Evolutionary conservation across 2,797 vertebrate species (phyloP).

Genomic region (Ispidina picta): DNA sequence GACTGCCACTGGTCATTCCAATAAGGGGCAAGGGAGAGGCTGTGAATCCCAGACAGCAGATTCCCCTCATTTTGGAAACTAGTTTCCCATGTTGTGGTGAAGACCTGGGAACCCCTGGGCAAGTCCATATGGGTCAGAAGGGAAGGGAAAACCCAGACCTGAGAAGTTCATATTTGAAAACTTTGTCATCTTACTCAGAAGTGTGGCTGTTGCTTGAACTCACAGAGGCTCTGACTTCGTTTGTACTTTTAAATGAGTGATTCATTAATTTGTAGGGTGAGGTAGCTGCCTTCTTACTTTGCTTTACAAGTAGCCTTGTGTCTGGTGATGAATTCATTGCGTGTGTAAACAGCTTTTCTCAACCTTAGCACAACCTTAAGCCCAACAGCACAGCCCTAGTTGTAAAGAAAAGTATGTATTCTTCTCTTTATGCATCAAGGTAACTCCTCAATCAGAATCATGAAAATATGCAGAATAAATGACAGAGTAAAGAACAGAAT

Average conservation of each 20-base stretch:
- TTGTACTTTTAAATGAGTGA: constrained; percentile 25
- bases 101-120: background rate
- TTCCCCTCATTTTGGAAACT: background rate
- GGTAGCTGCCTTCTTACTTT: constrained; percentile 10
- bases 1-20: background rate
- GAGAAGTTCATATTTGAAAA: background rate
- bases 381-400: background rate
- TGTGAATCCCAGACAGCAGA: background rate
- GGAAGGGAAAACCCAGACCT: background rate
- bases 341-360: background rate
- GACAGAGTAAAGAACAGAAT: background rate
- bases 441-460: constrained; percentile 2
- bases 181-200: background rate
- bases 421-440: background rate
- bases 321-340: constrained; percentile 28
- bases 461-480: background rate
- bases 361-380: constrained; percentile 31
- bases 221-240: constrained; percentile 6
- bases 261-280: constrained; percentile 11
- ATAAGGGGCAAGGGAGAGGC: background rate
- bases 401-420: constrained; percentile 38
- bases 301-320: constrained; percentile 27
- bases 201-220: background rate
- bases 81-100: background rate
- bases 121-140: background rate